Percentiles rank a stretch among this genome's conserved stretches.
Conservation (phyloP, 2,888 invertebrate species). For the Drosophila setosimentum region DNA sequence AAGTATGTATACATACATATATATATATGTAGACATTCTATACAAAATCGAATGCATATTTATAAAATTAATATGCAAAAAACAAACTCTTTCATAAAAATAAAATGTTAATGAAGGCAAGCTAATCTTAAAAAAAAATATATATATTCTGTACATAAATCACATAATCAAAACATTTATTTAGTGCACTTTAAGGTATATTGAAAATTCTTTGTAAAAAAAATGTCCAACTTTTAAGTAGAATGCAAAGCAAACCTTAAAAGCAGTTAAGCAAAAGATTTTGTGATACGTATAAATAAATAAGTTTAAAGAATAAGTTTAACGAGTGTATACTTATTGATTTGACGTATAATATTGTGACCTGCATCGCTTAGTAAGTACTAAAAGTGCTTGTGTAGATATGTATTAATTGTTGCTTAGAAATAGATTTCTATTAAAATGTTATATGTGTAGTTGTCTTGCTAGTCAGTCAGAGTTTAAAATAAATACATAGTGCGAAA, state of each 20-base stretch:
- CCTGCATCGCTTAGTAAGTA: conserved; percentile 46
- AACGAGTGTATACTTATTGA: conserved; percentile 69
- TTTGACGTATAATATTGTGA: conserved; percentile 55
- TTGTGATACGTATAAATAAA: conserved; percentile 38
- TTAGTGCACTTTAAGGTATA: conserved; percentile 55
- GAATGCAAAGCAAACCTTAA: conserved; percentile 51
- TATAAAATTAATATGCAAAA: conserved; percentile 21
- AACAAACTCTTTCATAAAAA: conserved; percentile 15
- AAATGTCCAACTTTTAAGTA: conserved; percentile 24
- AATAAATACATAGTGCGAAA: neutral
- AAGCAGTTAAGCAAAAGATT: conserved; percentile 66
- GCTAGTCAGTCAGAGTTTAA: conserved; percentile 37
- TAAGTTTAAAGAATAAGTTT: conserved; percentile 19
- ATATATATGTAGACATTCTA: conserved; percentile 43
- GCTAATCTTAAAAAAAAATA: conserved; percentile 34
- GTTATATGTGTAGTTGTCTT: conserved; percentile 28
- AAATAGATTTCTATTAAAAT: conserved; percentile 46
- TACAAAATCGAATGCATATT: conserved; percentile 26
- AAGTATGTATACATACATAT: conserved; percentile 9
- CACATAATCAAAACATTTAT: conserved; percentile 45
- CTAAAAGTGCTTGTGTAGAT: conserved; percentile 59
- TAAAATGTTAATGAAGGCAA: conserved; percentile 29
- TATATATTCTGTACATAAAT: conserved; percentile 43
- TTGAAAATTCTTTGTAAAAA: conserved; percentile 25
- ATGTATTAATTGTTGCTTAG: conserved; percentile 56